Evolutionary conservation across 1,140 invertebrate genomes (phyloP), one percentile per base, ranked within the genome.

Genomic region (Trichomalopsis sarcophagae): DNA sequence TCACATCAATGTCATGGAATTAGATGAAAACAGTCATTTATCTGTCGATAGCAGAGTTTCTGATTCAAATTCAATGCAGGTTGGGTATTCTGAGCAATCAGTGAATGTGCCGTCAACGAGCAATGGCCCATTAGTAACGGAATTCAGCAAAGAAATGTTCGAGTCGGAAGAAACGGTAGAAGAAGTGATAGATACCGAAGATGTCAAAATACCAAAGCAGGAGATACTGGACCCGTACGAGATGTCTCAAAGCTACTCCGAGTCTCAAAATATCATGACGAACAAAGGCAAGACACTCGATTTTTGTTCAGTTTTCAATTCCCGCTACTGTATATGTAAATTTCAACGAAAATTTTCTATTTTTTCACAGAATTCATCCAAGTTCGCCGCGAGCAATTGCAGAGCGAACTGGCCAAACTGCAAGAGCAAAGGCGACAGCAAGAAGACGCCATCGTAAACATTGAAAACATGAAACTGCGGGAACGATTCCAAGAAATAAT

Each of bases 381-480:
- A 89, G 89, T 90, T 21, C 90, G 92, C 81, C 87, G 94, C 14
- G 91, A 93, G 78, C 89, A 95, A 87, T 90, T 97, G 1, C 94
- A 95, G 36, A 91, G 94, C 9, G 96, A 98, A 92, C 92, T 98
- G 44, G 94, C 95, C 30, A 96, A 97, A 82, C 91, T 98, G 21
- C 95, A 95, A 88, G 94, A 95, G 73, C 94, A 96, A 74, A 93
- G 96, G 85, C 94, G 95, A 69, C 95, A 96, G 87, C 97, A 97
- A 89, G 97, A 98, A 89, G 93, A 95, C 76, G 97, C 98, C 91
- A 96, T 98, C 88, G 95, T 96, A 9, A 96, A 96, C 55, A 97
- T 98, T 89, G 97, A 98, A 90, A 98, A 98, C 91, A 91, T 96
- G 81, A 96, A 97, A 36, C 90, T 98, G 1, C 94, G 96, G 73